These are phyloP conservation scores for Tragelaphus eurycerus DNA, from an alignment of 2,797 vertebrate species.

Conservation along the genomic window DNA sequence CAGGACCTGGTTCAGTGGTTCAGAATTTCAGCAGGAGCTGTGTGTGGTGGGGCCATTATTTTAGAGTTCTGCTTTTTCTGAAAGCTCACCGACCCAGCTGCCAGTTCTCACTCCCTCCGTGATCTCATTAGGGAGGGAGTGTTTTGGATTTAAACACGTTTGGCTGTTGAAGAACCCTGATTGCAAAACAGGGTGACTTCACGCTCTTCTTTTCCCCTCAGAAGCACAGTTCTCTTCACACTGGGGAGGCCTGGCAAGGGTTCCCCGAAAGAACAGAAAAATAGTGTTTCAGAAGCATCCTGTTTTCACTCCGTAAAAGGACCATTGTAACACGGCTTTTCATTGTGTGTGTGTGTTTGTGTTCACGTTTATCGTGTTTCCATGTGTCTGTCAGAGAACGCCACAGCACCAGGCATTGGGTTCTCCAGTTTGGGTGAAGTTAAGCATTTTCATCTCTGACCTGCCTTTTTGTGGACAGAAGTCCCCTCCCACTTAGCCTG, in stretches of 20 bases:
- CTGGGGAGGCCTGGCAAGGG: background rate
- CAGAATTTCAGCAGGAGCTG: background rate
- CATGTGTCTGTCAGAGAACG: background rate
- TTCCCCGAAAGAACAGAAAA: slow-evolving; percentile 29
- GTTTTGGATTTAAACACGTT: slow-evolving; percentile 54
- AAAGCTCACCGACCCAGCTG: slow-evolving; percentile 27
- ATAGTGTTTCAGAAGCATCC: background rate
- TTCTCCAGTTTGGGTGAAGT: background rate
- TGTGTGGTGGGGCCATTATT: background rate
- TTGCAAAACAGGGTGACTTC: slow-evolving; percentile 66
- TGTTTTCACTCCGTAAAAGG: slow-evolving; percentile 19
- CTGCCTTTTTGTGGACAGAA: background rate
- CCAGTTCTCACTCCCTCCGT: background rate
- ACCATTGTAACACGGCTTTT: background rate
- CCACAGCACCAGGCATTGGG: background rate
- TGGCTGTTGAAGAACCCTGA: slow-evolving; percentile 39
- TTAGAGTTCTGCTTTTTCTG: background rate
- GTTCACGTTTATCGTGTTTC: background rate
- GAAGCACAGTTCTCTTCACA: slow-evolving; percentile 10
- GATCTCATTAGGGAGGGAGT: slow-evolving; percentile 67
- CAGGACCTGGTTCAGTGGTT: background rate
- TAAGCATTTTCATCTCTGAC: background rate
- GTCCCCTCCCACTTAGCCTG: background rate
- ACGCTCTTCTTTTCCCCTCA: background rate
- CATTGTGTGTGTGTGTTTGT: background rate